Conservation (phyloP, 2,797 vertebrate species). For the Lateolabrax maculatus region DNA sequence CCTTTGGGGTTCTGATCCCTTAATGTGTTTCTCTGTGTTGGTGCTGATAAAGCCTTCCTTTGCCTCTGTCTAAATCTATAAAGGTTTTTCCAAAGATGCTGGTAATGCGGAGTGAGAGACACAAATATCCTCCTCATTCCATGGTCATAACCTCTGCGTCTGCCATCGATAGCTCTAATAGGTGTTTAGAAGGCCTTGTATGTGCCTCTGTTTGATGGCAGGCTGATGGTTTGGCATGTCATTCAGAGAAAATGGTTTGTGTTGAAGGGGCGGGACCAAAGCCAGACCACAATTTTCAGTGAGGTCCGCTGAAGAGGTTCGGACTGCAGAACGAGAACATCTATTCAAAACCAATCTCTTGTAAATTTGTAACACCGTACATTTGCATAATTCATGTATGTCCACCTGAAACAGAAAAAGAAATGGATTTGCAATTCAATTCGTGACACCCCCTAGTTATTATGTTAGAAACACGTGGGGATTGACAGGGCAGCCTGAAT, state of each 20-base stretch:
- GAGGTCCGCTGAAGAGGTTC: constrained; percentile 15
- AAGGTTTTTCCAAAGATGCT: constrained; percentile 72
- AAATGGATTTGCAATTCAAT: constrained; percentile 37
- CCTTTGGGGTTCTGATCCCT: constrained; percentile 82
- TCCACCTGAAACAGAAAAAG: constrained; percentile 33
- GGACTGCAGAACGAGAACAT: neutral
- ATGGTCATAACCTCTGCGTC: constrained; percentile 70
- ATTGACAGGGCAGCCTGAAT: constrained; percentile 26
- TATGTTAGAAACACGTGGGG: constrained; percentile 29
- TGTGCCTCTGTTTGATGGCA: constrained; percentile 55
- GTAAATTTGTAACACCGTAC: constrained; percentile 24
- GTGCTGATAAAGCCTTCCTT: constrained; percentile 79
- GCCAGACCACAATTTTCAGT: constrained; percentile 9
- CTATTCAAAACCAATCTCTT: constrained; percentile 38
- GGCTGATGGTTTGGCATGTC: constrained; percentile 48
- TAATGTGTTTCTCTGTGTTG: constrained; percentile 81
- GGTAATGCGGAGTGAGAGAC: constrained; percentile 72
- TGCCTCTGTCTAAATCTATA: constrained; percentile 79
- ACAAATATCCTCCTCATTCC: constrained; percentile 71
- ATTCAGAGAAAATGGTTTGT: constrained; percentile 47
- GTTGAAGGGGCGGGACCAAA: neutral
- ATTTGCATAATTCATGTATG: constrained; percentile 54
- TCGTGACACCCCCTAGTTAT: constrained; percentile 1
- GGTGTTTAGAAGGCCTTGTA: constrained; percentile 67
- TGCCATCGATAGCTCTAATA: constrained; percentile 67